phyloP scores from a whole-genome alignment of 1,140 invertebrate species.

The Tetranychus cinnabarinus region DNA sequence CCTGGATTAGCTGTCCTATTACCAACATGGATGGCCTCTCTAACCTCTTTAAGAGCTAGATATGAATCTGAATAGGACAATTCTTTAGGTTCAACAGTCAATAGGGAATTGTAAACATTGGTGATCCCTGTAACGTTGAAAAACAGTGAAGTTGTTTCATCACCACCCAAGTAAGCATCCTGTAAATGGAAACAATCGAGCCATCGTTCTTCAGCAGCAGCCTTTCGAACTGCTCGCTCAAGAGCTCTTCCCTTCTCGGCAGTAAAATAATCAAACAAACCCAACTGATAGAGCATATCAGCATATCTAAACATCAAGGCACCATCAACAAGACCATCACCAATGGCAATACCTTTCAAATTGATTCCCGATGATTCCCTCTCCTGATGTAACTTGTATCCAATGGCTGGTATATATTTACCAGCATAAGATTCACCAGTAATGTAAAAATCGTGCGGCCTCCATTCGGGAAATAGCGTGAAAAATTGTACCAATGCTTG shows the following conservation, averaged over 20 bases:
- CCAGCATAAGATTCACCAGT: constrained; percentile 17
- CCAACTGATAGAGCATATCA: constrained; percentile 53
- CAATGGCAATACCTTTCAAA: constrained; percentile 40
- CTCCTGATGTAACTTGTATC: constrained; percentile 43
- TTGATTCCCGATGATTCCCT: constrained; percentile 16
- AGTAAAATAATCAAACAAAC: constrained; percentile 34
- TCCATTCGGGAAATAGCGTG: constrained; percentile 11
- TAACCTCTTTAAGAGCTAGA: constrained; percentile 25
- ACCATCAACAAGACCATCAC: constrained; percentile 60
- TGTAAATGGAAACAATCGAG: neutral
- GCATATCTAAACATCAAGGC: constrained; percentile 48
- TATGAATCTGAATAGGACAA: constrained; percentile 21
- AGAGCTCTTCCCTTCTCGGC: neutral
- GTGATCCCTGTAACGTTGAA: constrained; percentile 49
- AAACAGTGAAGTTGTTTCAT: constrained; percentile 23
- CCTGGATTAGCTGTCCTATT: constrained; percentile 35
- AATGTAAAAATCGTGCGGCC: constrained; percentile 14
- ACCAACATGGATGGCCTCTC: constrained; percentile 56
- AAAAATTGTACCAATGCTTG: constrained; percentile 14
- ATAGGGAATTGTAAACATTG: constrained; percentile 54
- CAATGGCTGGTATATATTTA: constrained; percentile 50
- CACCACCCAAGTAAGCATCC: neutral
- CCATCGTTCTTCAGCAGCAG: neutral
- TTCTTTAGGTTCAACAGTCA: constrained; percentile 26
- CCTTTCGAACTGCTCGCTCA: neutral